Base-by-base conservation (phyloP, 1,140 invertebrate species). In the Propsilocerus akamusi region DNA sequence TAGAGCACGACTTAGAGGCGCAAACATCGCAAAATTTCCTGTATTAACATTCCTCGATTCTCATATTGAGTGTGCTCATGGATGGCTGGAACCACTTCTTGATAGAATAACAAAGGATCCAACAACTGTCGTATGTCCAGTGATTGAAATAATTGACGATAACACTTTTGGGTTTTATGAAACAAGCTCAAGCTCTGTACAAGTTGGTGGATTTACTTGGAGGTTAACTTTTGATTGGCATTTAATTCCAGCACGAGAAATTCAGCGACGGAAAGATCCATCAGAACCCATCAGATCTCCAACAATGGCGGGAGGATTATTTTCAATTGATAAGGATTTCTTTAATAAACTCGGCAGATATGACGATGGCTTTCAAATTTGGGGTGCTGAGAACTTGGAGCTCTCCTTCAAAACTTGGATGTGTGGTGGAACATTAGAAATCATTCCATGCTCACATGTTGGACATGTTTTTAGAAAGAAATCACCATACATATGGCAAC, bases 361-460 rank as follows among this genome's bases (percentile, higher is more conserved):
- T 64, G 96, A 99, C 69, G 87, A 86, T 32, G 96, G 94, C 14
- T 89, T 90, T 85, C 70, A 76, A 53, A 77, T 74, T 71, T 96
- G 94, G 93, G 94, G 94, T 46, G 93, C 93, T n/a, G 94, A 97
- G 71, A 97, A 97, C 70, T 75, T 97, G 50, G 94, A 97, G 72
- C 87, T 97, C 71, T 91, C 88, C 37, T 97, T 97, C 66, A 75
- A 94, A 64, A 80, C 90, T 55, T 81, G 77, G 77, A 75, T 79
- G 63, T 80, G 77, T 69, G 58, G 83, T 50, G 83, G 86, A 48
- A 68, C 70, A 50, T 65, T 90, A 51, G 80, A 85, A 66, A 82
- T 83, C 49, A 74, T 86, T 51, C 84, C 85, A 12, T 90, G 87
- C 61, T 87, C 83, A 52, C 74, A 83, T 55, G 84, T 91, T 51